Percentiles rank a stretch among this genome's conserved stretches.
phyloP scores from a whole-genome alignment of 1,140 invertebrate genomes.

The Bemisia tabaci region DNA sequence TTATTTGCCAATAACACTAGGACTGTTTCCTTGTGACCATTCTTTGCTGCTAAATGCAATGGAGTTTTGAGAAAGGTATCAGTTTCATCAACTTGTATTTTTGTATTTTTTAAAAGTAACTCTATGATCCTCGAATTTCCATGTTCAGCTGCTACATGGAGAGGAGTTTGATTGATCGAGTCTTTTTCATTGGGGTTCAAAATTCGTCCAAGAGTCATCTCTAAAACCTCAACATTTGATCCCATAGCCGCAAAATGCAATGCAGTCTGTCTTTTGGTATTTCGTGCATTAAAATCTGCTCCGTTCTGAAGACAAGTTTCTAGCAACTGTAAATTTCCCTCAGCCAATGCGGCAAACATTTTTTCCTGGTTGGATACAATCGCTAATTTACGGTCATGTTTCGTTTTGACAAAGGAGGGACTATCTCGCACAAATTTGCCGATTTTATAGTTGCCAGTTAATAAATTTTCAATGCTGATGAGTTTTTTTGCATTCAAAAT shows the following conservation, averaged over 20 bases:
- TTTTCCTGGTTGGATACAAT: conserved; percentile 11
- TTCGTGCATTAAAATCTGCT: conserved; percentile 20
- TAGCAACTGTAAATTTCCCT: conserved; percentile 10
- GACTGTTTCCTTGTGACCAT: conserved; percentile 17
- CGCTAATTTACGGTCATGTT: conserved; percentile 3
- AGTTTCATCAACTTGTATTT: conserved; percentile 33
- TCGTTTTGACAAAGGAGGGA: conserved; percentile 8
- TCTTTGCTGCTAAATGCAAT: conserved; percentile 18
- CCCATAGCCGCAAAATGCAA: conserved; percentile 20
- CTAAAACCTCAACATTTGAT: conserved; percentile 14
- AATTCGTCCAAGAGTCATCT: conserved; percentile 17
- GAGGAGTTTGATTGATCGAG: background rate
- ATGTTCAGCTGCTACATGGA: conserved; percentile 8
- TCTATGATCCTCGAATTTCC: conserved; percentile 1
- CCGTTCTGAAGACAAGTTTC: conserved; percentile 15
- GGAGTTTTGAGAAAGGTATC: conserved; percentile 13
- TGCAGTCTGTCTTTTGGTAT: conserved; percentile 14
- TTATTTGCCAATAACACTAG: conserved; percentile 17
- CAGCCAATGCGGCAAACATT: conserved; percentile 13
- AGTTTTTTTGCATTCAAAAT: conserved; percentile 5
- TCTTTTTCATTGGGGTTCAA: conserved; percentile 15
- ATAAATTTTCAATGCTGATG: background rate
- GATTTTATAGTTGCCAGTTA: background rate
- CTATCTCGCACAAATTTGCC: conserved; percentile 4
- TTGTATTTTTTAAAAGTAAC: background rate